Evolutionary conservation across 2,797 vertebrate genomes (phyloP).

Genomic region (Knipowitschia caucasica): DNA sequence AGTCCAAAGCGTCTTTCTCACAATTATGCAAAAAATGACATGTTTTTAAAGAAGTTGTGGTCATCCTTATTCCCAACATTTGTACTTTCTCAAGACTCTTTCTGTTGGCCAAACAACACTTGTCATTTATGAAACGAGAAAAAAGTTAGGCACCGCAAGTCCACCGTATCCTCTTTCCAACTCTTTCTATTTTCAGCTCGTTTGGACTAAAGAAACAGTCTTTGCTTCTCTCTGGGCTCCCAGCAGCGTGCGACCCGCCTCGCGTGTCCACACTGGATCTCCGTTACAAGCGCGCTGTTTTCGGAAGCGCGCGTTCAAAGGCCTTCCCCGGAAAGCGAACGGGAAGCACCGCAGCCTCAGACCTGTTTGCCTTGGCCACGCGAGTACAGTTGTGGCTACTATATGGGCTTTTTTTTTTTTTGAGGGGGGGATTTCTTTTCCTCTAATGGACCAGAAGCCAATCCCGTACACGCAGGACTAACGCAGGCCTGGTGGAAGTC

Average conservation of each 20-base stretch:
- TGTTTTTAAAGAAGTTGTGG: no score
- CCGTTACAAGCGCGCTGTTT: conserved; percentile 23
- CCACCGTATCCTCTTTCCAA: no score
- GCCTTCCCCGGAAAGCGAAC: conserved; percentile 19
- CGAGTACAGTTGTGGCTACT: conserved; percentile 32
- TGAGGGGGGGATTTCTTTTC: conserved; percentile 53
- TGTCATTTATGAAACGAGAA: no score
- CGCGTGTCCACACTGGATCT: conserved; percentile 25
- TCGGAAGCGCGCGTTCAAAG: conserved; percentile 31
- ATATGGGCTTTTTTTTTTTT: conserved; percentile 40
- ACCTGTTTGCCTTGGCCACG: conserved; percentile 39
- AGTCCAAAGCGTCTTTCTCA: no score
- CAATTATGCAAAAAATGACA: no score
- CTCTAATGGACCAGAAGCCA: conserved; percentile 39
- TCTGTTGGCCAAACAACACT: no score
- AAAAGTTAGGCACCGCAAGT: no score
- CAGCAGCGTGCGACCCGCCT: neutral
- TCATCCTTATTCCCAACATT: no score
- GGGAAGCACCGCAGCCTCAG: conserved; percentile 28
- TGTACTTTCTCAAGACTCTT: no score
- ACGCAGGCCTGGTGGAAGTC: conserved; percentile 92
- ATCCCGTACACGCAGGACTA: conserved; percentile 80
- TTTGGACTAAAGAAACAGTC: neutral
- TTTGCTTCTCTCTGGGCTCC: neutral
- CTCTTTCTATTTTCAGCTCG: neutral